Base-by-base conservation (phyloP, 2,888 invertebrate species). In the Cordylochernes scorpioides region DNA sequence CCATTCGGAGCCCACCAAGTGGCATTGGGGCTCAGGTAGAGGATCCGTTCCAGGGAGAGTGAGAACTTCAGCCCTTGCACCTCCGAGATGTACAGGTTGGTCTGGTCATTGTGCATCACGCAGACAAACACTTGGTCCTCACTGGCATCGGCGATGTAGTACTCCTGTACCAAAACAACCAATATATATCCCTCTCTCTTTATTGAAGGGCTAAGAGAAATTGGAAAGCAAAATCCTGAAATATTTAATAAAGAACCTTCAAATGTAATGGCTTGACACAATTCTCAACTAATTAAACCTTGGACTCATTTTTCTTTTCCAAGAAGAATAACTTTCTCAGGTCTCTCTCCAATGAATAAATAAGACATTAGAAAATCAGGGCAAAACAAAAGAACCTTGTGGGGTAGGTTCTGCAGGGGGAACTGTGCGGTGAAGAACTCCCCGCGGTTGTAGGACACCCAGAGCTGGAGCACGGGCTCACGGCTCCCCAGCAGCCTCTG, bases 101-200 rank as follows among this genome's bases (percentile, higher is more conserved):
- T 67, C 14, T 65, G 49, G 35, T 68, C 65, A 1, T 66, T 64
- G 52, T 80, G 77, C 50, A 71, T 68, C 29, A 73, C 72, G 44
- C 75, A 73, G 38, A 80, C 65, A 48, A 84, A 68, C 38, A 60
- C 50, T 39, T 54, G 50, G 15, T 68, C 67, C 43, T 70, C 70
- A 1, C 72, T 68, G 9, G 78, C 73, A 49, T 84, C 82, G 1
- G 71, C 73, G 28, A 84, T 65, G 49, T 72, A 73, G 51, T 70
- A 78, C 48, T 70, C 71, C 45, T 55, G 53, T 10, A n/a, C n/a
- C n/a, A n/a, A n/a, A n/a, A n/a, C n/a, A n/a, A n/a, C n/a, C n/a
- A 19, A 19, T 5, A 17, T 19, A 9, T 19, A 19, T 8, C 9
- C 19, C 19, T 19, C 19, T 19, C 9, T 9, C 9, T 9, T 9